phyloP scores from a whole-genome alignment of 2,113 vertebrate genomes.

The Paradisaea rubra region DNA sequence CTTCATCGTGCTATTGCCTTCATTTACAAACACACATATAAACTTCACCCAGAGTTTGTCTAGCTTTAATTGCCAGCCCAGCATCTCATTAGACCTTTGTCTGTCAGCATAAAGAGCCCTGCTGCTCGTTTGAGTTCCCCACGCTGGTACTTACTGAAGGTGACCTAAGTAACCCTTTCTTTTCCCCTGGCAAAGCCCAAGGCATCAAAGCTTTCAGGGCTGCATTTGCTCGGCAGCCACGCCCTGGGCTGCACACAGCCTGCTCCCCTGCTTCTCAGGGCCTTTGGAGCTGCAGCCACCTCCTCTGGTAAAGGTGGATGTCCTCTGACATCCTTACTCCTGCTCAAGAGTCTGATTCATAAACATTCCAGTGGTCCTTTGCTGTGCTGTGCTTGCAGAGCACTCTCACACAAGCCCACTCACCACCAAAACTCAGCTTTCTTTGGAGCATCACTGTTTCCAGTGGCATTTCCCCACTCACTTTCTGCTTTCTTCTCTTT shows the following conservation, averaged over 20 bases:
- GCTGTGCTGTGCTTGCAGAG: fast-evolving
- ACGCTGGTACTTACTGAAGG: background rate
- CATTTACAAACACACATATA: background rate
- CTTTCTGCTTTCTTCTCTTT: background rate
- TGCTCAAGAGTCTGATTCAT: background rate
- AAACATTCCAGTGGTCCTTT: background rate
- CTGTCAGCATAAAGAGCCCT: background rate
- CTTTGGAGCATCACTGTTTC: background rate
- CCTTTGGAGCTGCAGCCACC: background rate
- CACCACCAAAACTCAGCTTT: background rate
- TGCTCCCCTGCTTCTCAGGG: background rate
- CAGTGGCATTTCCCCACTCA: fast-evolving
- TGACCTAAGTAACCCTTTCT: background rate
- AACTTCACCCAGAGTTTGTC: background rate
- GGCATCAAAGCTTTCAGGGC: background rate
- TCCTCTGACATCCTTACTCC: background rate
- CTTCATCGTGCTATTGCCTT: background rate
- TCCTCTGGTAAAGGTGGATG: background rate
- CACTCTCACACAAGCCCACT: background rate
- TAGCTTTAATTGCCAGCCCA: background rate
- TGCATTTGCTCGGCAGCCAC: background rate
- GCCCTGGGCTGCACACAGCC: background rate
- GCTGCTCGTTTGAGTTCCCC: background rate
- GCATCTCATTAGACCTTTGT: background rate
- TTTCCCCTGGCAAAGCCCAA: background rate